Conservation (phyloP, 2,113 vertebrate species). For the Phalacrocorax aristotelis region DNA sequence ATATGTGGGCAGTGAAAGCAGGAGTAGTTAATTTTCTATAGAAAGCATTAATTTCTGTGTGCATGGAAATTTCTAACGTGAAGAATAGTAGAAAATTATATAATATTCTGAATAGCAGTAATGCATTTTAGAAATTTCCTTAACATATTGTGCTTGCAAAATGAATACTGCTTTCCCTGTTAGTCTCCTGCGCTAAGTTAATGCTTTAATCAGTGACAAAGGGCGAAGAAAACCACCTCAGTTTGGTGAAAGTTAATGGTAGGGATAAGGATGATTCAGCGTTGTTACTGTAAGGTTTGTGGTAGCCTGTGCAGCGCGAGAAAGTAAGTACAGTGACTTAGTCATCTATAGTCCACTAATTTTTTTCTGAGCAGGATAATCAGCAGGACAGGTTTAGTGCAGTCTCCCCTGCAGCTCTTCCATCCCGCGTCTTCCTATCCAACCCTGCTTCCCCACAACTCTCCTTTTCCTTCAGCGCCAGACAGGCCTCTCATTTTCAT, state of each 20-base stretch:
- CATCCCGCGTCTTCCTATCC: neutral
- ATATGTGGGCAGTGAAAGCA: neutral
- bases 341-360: neutral
- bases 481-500: neutral
- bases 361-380: neutral
- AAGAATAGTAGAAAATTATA: neutral
- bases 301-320: neutral
- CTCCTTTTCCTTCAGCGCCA: neutral
- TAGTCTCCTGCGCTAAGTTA: neutral
- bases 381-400: neutral
- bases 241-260: neutral
- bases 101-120: neutral
- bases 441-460: neutral
- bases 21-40: neutral
- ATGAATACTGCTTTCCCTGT: neutral
- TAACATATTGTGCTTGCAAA: neutral
- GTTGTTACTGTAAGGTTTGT: neutral
- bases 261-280: neutral
- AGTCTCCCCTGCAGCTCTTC: neutral
- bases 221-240: neutral
- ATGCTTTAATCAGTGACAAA: neutral
- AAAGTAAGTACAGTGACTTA: neutral
- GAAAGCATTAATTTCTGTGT: neutral
- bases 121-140: neutral
- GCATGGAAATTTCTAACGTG: neutral